phyloP scores from a whole-genome alignment of 2,888 invertebrate species.

The Antheraea assamensis region DNA sequence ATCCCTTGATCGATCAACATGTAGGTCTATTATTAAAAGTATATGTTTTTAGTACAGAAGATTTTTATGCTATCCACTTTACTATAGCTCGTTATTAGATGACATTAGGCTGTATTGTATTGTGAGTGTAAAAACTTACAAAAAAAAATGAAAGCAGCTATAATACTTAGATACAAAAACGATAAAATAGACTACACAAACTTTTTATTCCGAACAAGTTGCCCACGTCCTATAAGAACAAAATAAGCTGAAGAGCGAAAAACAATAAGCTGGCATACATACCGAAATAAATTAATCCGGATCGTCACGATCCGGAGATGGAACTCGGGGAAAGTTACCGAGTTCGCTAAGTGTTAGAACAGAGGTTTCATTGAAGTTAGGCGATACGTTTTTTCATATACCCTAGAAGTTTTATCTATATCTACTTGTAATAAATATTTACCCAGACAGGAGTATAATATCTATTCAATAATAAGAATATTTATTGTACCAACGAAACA shows the following conservation, averaged over 20 bases:
- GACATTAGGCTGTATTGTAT: no score
- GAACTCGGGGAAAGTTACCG: not conserved
- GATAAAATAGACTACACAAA: not conserved
- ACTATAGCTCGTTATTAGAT: no score
- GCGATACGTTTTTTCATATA: slow-evolving; percentile 15
- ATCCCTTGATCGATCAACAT: no score
- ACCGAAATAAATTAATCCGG: not conserved
- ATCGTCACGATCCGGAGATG: not conserved
- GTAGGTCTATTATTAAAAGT: no score
- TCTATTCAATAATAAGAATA: not conserved
- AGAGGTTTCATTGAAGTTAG: slow-evolving; percentile 18
- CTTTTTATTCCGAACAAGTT: not conserved
- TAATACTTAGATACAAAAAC: not conserved
- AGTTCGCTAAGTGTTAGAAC: slow-evolving; percentile 1
- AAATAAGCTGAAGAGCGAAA: not conserved
- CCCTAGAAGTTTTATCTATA: not conserved
- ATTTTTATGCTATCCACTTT: no score
- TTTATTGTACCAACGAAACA: not conserved
- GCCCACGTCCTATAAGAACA: not conserved
- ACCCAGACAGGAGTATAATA: not conserved
- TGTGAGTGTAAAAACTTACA: no score
- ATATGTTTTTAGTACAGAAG: no score
- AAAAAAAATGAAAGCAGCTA: no score
- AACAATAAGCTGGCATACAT: not conserved
- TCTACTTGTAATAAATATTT: not conserved